Base-by-base conservation (phyloP, 2,113 vertebrate genomes). In the Chlorodrepanis virens region DNA sequence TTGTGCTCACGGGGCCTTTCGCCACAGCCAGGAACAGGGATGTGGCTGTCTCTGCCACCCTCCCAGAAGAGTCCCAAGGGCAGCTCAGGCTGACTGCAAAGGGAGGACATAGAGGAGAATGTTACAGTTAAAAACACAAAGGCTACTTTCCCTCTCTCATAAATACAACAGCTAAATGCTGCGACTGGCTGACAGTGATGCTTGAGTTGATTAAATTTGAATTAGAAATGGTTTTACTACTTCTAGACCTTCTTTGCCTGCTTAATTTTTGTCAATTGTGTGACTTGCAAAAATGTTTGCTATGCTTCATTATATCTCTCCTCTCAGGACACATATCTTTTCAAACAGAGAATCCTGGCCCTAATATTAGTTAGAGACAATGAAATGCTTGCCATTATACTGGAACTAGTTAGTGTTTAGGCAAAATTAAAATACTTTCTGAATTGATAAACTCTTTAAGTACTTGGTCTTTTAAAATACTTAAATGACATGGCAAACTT, bases 1-100 rank as follows among this genome's bases (percentile, higher is more conserved):
- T 59, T 29, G 23, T 47, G 33, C 23, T 12, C 52, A 6, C 1
- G 0, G 17, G 33, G 4, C 14, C 5, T 6, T 50, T 39, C 35
- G 60, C 27, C 0, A 0, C 10, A 44, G 44, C 24, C n/a, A 6
- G 8, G 29, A 35, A 31, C 5, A 37, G 44, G 35, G 33, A n/a
- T 42, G 59, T 59, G 54, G 9, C 8, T 37, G 20, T 28, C 7
- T 44, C 40, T 69, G 5, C n/a, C 52, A 70, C 1, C 7, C 21
- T 71, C n/a, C 35, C 13, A 56, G 53, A 56, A n/a, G 52, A 76
- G 14, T 10, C 40, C 9, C 78, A 87, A 63, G 4, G 6, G 14
- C n/a, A 64, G 12, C 49, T 87, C 14, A 39, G 83, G 17, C 18
- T 89, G 40, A 15, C 28, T 68, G 12, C 61, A 33, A 49, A 47